Evolutionary conservation across 2,888 invertebrate genomes (phyloP).

Genomic region (Brassicogethes aeneus): DNA sequence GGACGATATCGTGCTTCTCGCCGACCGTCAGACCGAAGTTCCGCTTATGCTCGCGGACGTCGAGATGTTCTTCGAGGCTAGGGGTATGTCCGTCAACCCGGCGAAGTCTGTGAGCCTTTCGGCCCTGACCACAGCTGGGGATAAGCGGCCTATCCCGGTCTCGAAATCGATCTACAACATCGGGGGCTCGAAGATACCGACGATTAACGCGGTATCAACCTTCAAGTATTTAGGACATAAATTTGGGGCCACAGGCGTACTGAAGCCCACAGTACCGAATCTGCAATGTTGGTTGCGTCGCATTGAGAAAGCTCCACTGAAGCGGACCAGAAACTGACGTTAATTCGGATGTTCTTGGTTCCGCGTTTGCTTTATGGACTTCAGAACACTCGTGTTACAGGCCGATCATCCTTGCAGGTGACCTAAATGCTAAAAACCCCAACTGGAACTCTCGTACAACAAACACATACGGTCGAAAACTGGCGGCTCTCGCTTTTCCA

Average conservation of each 20-base stretch:
- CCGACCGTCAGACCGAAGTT: conserved; percentile 4
- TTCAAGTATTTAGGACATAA: conserved; percentile 18
- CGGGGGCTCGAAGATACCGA: conserved; percentile 3
- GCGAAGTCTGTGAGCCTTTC: conserved; percentile 11
- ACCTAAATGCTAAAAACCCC: too few species aligned
- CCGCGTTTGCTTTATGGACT: conserved; percentile 31
- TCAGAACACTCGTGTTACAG: conserved; percentile 23
- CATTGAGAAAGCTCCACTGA: conserved; percentile 28
- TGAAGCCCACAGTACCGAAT: conserved; percentile 11
- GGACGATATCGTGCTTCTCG: conserved; percentile 17
- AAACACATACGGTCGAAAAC: too few species aligned
- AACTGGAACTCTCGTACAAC: too few species aligned
- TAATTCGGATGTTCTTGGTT: conserved; percentile 28
- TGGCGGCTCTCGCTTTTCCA: too few species aligned
- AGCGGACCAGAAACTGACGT: conserved; percentile 33
- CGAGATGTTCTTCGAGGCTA: conserved; percentile 8
- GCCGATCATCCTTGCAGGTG: too few species aligned
- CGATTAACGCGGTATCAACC: conserved; percentile 1
- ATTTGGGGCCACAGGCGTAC: conserved; percentile 10
- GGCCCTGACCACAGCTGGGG: conserved; percentile 4
- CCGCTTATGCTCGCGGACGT: background rate
- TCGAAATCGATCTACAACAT: conserved; percentile 4
- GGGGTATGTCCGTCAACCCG: conserved; percentile 16
- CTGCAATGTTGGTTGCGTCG: conserved; percentile 21
- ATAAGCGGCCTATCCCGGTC: background rate